These are phyloP conservation scores for Desmodus rotundus DNA, from an alignment of 2,113 vertebrate species.

Conservation along the genomic window DNA sequence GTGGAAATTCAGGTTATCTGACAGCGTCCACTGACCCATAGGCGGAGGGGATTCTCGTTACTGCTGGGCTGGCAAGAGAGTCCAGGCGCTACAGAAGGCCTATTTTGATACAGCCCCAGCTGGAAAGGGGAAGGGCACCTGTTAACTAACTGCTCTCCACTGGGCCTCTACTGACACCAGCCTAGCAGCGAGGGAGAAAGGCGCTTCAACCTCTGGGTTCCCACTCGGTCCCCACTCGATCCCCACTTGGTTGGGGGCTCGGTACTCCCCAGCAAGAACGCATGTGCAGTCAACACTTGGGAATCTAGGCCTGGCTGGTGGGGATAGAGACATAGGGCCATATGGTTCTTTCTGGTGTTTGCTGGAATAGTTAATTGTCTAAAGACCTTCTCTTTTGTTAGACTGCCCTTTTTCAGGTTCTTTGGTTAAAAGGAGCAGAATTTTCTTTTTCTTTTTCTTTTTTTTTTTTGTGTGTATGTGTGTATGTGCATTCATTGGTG, in stretches of 20 bases:
- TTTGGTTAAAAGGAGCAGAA: neutral
- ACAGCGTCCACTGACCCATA: neutral
- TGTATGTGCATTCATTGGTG: neutral
- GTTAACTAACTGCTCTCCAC: neutral
- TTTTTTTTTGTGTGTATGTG: no score
- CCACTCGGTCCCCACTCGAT: neutral
- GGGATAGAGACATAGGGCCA: accelerated
- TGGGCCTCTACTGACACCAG: neutral
- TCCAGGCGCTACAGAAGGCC: no score
- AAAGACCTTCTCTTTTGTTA: neutral
- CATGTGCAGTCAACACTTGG: neutral
- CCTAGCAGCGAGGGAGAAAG: no score
- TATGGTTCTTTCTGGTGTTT: neutral
- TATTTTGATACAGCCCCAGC: neutral
- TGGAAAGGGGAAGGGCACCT: neutral
- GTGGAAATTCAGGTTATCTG: neutral
- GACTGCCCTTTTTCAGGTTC: neutral
- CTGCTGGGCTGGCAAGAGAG: neutral
- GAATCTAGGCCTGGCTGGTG: neutral
- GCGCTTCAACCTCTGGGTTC: no score
- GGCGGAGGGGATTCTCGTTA: neutral
- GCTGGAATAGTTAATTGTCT: neutral
- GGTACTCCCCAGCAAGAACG: neutral
- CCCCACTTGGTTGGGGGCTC: neutral
- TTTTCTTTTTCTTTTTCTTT: neutral